These are phyloP conservation scores for Laterallus jamaicensis DNA, from an alignment of 2,113 vertebrate species.

Conservation along the genomic window DNA sequence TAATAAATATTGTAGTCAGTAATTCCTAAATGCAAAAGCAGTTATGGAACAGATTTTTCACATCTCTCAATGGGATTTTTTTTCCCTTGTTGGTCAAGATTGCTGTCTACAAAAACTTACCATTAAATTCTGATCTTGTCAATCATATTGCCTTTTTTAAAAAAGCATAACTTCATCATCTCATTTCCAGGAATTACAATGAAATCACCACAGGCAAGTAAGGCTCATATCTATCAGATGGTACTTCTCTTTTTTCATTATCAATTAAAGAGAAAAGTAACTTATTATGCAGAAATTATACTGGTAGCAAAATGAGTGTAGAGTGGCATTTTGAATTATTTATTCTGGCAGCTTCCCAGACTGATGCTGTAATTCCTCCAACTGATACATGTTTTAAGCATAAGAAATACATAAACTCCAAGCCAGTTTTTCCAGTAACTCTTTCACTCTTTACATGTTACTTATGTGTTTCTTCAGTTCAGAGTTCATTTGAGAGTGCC, in stretches of 20 bases:
- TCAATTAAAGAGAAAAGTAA: background rate
- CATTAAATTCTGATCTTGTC: background rate
- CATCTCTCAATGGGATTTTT: background rate
- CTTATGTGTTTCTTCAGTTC: background rate
- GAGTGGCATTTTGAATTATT: slow-evolving; percentile 5
- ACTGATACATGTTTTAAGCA: background rate
- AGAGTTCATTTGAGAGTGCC: background rate
- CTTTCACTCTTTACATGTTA: background rate
- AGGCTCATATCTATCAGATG: background rate
- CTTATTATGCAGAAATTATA: background rate
- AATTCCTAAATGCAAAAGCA: background rate
- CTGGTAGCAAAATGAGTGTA: background rate
- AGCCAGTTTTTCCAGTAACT: background rate
- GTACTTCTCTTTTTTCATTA: background rate
- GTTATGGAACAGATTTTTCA: background rate
- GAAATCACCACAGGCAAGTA: background rate
- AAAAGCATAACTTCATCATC: background rate
- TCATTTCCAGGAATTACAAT: background rate
- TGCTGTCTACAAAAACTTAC: background rate
- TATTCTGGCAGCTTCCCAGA: slow-evolving; percentile 20
- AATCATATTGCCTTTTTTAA: background rate
- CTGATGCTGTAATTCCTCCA: background rate
- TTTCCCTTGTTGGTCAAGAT: background rate
- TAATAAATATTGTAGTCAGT: background rate
- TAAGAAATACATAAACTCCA: background rate